These are phyloP conservation scores for Dusona sp. DNA, from an alignment of 2,888 invertebrate species.

Conservation along the genomic window DNA sequence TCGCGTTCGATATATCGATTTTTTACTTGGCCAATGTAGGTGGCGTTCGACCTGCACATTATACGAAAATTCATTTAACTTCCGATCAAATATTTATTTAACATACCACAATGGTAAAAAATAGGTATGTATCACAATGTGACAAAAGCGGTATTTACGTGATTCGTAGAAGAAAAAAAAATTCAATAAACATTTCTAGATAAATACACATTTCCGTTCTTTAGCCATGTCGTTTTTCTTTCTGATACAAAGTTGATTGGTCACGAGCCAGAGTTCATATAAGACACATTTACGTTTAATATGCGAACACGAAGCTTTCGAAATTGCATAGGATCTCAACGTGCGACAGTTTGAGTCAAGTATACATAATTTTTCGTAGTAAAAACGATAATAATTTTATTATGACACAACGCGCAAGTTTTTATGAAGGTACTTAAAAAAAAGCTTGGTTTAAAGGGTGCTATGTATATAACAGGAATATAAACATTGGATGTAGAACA, in stretches of 20 bases:
- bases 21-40: neutral
- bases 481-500: neutral
- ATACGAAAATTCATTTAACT: neutral
- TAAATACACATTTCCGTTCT: neutral
- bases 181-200: neutral
- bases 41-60: neutral
- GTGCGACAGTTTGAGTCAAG: neutral
- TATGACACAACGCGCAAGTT: conserved; percentile 14
- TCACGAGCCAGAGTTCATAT: neutral
- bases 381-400: conserved; percentile 40
- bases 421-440: conserved; percentile 26
- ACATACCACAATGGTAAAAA: neutral
- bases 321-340: neutral
- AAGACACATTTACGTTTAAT: neutral
- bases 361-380: conserved; percentile 14
- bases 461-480: neutral
- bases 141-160: neutral
- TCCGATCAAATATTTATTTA: neutral
- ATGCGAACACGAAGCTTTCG: neutral
- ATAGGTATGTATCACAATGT: neutral
- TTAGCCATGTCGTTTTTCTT: neutral
- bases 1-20: conserved; percentile 14
- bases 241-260: neutral
- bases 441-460: conserved; percentile 1
- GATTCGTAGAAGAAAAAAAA: neutral